Conservation (phyloP, 2,113 vertebrate species). For the Colossoma macropomum region DNA sequence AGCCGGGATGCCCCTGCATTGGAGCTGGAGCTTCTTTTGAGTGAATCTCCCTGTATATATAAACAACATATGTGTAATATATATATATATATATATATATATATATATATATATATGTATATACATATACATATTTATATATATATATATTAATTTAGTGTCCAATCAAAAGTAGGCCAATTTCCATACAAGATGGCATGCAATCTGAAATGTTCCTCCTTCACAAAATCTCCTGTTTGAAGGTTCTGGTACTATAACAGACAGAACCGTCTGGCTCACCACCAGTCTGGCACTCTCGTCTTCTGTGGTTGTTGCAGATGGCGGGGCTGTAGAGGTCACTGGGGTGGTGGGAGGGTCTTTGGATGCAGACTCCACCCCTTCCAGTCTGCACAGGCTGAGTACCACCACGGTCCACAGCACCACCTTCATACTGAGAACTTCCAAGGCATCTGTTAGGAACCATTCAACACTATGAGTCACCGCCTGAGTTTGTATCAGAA, state of each 20-base stretch:
- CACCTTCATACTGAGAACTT: conserved; percentile 35
- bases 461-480: not conserved
- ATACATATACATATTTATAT: too few species aligned
- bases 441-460: not conserved
- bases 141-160: too few species aligned
- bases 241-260: not conserved
- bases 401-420: conserved; percentile 43
- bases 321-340: conserved; percentile 12
- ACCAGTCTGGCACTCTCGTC: conserved; percentile 68
- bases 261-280: conserved; percentile 53
- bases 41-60: too few species aligned
- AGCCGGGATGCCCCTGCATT: too few species aligned
- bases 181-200: too few species aligned
- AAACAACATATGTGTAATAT: too few species aligned
- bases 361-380: not conserved
- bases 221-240: not conserved
- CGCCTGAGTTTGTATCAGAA: not conserved
- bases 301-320: conserved; percentile 63
- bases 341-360: not conserved
- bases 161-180: too few species aligned
- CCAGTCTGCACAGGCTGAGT: conserved; percentile 25
- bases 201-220: too few species aligned
- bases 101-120: too few species aligned
- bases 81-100: too few species aligned
- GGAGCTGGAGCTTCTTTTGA: too few species aligned